Evolutionary conservation across 2,797 vertebrate species (phyloP), one percentile per base, ranked within the genome.

Genomic region (Atherinosoma microstoma): DNA sequence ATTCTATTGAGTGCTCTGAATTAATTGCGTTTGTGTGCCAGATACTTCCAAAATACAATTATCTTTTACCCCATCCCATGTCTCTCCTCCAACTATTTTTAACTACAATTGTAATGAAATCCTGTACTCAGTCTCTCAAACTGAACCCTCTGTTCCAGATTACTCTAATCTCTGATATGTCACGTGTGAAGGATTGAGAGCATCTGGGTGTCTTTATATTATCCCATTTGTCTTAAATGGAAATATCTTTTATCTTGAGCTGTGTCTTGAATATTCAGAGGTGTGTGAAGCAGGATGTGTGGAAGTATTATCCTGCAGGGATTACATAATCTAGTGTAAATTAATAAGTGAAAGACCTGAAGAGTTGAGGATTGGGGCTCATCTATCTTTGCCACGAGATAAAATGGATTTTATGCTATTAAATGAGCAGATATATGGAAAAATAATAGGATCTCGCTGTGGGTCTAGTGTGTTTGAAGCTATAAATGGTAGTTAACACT

Each of bases 131-230:
- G 75, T 81, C 80, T 76, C 69, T 58, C 66, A 40, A 67, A 30
- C 63, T 36, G 22, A 54, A 42, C 64, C 49, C 78, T 76, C 70
- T 79, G 71, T 59, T 87, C 63, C 79, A 80, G 87, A 89, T 92
- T 89, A 84, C 59, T 77, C 76, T 88, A 89, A 91, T 89, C 86
- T 80, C 67, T 57, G 35, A 4, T 11, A 24, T 66, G 12, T 49
- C 29, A 69, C 27, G 13, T n/a, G 27, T 64, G 51, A 34, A 59
- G 32, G 57, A 70, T 56, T 62, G 60, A 42, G 24, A 65, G 20
- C 70, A 71, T 71, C 61, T 76, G 65, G 54, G 45, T 51, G 64
- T 3, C 27, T 77, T 24, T 34, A 38, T 40, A 30, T 38, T 54
- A 9, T 62, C 3, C 3, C 3, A 38, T 61, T 13, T 58, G 53